Conservation (phyloP, 2,797 vertebrate species). For the Triplophysa yarkandensis region DNA sequence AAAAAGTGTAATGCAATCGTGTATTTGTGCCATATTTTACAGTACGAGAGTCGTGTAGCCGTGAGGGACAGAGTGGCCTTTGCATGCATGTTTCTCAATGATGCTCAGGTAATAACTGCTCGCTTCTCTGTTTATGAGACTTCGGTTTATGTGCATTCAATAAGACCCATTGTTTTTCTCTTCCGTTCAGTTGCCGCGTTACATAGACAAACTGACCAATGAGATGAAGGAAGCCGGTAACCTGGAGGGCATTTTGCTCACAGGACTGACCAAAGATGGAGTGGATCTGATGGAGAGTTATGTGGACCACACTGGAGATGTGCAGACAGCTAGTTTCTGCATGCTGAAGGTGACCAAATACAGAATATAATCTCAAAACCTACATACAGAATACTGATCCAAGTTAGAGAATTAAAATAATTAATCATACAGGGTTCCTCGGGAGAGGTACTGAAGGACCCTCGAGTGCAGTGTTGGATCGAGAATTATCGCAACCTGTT, state of each 20-base stretch:
- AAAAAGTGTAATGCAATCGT: background rate
- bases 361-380: background rate
- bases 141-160: background rate
- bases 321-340: slow-evolving; percentile 98
- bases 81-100: slow-evolving; percentile 94
- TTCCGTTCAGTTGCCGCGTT: slow-evolving; percentile 85
- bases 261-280: slow-evolving; percentile 95
- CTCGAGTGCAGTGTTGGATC: slow-evolving; percentile 97
- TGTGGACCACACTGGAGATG: slow-evolving; percentile 94
- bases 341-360: slow-evolving; percentile 87
- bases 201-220: slow-evolving; percentile 92
- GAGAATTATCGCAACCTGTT: slow-evolving; percentile 97
- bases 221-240: slow-evolving; percentile 97
- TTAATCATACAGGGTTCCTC: slow-evolving; percentile 82
- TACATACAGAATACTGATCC: no score
- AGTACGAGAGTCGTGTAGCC: slow-evolving; percentile 93
- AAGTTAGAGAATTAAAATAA: no score
- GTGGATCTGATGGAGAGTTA: slow-evolving; percentile 98
- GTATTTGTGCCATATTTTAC: no score
- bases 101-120: slow-evolving; percentile 81
- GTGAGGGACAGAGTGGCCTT: slow-evolving; percentile 96
- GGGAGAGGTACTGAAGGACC: slow-evolving; percentile 91
- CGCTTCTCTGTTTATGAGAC: background rate
- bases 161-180: background rate
- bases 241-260: slow-evolving; percentile 95